Conservation (phyloP, 2,113 vertebrate species). For the Choloepus hoffmanni region DNA sequence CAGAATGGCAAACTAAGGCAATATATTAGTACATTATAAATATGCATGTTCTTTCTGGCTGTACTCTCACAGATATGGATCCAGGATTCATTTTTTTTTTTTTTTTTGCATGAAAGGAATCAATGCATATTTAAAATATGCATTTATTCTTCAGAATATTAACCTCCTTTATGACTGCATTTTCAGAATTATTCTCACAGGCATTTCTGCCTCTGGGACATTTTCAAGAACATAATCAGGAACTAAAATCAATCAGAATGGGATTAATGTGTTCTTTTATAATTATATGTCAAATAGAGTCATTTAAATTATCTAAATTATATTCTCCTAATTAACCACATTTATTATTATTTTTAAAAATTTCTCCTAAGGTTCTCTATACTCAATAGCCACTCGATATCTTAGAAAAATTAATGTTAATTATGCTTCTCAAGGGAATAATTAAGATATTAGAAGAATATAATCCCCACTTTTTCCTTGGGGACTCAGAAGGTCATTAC, state of each 20-base stretch:
- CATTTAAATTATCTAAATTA: not conserved
- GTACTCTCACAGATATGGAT: not conserved
- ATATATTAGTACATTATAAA: not conserved
- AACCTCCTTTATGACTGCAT: not conserved
- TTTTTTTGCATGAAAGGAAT: not conserved
- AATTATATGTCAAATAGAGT: not conserved
- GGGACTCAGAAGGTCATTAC: not conserved
- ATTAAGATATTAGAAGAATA: not conserved
- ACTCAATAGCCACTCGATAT: not conserved
- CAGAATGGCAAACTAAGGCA: not conserved
- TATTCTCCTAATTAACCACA: not conserved
- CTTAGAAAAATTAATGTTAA: constrained; percentile 3
- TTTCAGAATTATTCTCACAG: not conserved
- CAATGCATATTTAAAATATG: not conserved
- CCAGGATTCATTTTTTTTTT: not conserved
- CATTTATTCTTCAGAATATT: not conserved
- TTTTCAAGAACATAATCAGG: not conserved
- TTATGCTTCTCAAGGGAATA: not conserved
- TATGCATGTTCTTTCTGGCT: not conserved
- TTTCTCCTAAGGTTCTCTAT: not conserved
- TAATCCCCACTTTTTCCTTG: not conserved
- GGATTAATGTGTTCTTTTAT: not conserved
- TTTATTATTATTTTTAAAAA: not conserved
- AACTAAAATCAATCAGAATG: constrained; percentile 3
- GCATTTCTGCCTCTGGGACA: not conserved